A percentile compares a stretch with the other conserved stretches of the same genome.
Evolutionary conservation across 1,140 invertebrate species (phyloP).

Genomic region (Macrocentrus cingulum): DNA sequence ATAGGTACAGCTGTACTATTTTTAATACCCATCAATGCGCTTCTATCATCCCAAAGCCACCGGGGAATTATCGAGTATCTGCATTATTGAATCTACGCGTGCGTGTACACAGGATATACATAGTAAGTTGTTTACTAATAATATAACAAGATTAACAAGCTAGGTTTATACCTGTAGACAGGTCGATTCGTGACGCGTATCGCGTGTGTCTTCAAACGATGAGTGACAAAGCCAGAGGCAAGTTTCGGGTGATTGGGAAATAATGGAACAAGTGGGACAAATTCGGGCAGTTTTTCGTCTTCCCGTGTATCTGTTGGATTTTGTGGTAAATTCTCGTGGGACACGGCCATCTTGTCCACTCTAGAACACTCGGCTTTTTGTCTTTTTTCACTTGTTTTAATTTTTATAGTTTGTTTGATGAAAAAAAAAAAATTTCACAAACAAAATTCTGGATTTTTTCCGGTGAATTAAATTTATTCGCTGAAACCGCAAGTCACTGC

Average conservation of each 20-base stretch:
- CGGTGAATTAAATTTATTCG: no score
- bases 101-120: conserved; percentile 26
- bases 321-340: conserved; percentile 47
- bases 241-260: no score
- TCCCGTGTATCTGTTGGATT: conserved; percentile 49
- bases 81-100: conserved; percentile 33
- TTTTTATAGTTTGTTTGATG: neutral
- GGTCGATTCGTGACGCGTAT: conserved; percentile 32
- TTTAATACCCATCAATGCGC: conserved; percentile 11
- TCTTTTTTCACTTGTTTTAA: conserved; percentile 32
- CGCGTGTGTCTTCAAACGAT: neutral
- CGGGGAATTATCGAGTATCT: conserved; percentile 31
- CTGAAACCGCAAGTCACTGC: no score
- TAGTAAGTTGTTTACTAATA: conserved; percentile 28
- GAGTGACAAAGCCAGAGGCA: no score
- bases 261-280: no score
- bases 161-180: conserved; percentile 38
- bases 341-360: conserved; percentile 48
- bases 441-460: no score
- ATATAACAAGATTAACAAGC: conserved; percentile 40
- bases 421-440: no score
- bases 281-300: neutral
- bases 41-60: conserved; percentile 21
- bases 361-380: conserved; percentile 11
- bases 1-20: neutral